phyloP scores from a whole-genome alignment of 1,140 invertebrate genomes.

The Sycophila sp. region DNA sequence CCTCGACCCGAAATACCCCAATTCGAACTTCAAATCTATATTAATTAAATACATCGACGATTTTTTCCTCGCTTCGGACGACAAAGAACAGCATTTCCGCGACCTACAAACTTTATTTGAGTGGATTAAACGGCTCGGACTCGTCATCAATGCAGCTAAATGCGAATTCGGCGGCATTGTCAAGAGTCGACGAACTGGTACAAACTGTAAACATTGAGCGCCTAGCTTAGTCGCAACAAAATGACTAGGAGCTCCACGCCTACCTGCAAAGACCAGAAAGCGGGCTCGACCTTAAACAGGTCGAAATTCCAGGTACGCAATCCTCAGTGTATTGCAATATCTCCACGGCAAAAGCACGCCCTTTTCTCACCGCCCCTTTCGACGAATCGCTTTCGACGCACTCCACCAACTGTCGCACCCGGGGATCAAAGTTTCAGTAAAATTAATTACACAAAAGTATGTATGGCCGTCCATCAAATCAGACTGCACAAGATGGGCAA shows the following conservation, averaged over 20 bases:
- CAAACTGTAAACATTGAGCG: slow-evolving; percentile 39
- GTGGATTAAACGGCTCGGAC: slow-evolving; percentile 20
- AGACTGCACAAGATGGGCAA: no score
- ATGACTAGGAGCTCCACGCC: background rate
- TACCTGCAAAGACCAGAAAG: background rate
- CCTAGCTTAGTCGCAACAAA: slow-evolving; percentile 17
- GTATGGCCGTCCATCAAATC: no score
- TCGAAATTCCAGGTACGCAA: slow-evolving; percentile 13
- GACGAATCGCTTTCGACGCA: no score
- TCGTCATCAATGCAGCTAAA: slow-evolving; percentile 45
- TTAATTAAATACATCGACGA: slow-evolving; percentile 69
- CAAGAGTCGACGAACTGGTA: background rate
- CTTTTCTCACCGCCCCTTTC: slow-evolving; percentile 36
- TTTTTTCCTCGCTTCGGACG: slow-evolving; percentile 51
- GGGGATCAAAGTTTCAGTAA: no score
- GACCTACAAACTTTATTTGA: slow-evolving; percentile 44
- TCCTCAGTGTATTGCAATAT: slow-evolving; percentile 19
- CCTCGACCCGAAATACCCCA: slow-evolving; percentile 44
- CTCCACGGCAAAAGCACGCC: slow-evolving; percentile 7
- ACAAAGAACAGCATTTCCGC: slow-evolving; percentile 42
- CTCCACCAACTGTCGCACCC: no score
- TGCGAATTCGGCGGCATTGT: slow-evolving; percentile 46
- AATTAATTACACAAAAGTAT: no score
- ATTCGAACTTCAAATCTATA: no score
- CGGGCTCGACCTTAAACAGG: background rate